Percentiles rank a stretch among this genome's conserved stretches.
Conservation (phyloP, 2,113 vertebrate genomes). For the Phodopus roborovskii region DNA sequence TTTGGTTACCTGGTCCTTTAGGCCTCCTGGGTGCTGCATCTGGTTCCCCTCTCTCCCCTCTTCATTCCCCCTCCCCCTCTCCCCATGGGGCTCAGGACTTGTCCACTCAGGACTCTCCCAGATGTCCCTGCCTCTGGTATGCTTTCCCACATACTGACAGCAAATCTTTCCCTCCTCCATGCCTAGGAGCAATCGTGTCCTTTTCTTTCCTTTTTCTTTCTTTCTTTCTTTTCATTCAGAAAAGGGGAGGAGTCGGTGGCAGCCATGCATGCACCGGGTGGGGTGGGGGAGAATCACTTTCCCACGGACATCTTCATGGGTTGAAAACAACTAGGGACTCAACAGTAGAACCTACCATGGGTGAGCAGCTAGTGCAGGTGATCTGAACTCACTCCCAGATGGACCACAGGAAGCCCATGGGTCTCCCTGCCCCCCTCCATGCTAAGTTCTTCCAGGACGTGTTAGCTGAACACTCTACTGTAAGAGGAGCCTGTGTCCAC, state of each 20-base stretch:
- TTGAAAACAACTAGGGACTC: background rate
- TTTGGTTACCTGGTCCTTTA: background rate
- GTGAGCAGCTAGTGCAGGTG: background rate
- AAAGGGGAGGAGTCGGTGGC: background rate
- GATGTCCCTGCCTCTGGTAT: background rate
- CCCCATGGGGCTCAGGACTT: background rate
- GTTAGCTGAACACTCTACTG: rapidly evolving
- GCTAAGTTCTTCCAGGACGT: background rate
- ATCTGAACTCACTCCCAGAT: background rate
- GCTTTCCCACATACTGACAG: background rate
- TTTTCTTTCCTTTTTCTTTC: background rate
- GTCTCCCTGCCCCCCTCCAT: too few species aligned
- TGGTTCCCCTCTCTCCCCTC: background rate
- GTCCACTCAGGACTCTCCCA: background rate
- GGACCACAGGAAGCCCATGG: background rate
- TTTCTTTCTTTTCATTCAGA: background rate
- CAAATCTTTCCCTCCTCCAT: background rate
- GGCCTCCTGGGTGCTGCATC: background rate
- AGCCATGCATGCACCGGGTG: too few species aligned
- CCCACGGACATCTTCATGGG: background rate
- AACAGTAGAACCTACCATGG: background rate
- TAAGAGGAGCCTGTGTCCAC: background rate
- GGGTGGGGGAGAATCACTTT: background rate
- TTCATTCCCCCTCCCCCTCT: background rate
- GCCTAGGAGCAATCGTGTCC: background rate